Conservation (phyloP, 2,888 invertebrate species). For the Hydroisotoma schaefferi region DNA sequence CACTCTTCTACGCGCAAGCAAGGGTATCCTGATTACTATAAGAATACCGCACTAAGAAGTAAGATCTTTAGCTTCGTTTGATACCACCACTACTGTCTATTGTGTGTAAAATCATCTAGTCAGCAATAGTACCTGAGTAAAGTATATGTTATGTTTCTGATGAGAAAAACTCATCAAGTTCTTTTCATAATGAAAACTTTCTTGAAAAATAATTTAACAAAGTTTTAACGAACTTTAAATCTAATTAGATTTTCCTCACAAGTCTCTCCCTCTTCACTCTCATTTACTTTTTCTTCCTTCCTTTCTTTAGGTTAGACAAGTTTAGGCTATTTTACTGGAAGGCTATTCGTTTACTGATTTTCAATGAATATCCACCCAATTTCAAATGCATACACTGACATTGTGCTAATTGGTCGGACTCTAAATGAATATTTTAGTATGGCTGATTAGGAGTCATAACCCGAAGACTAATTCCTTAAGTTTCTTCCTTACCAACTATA, state of each 20-base stretch:
- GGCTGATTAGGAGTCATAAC: conserved; percentile 15
- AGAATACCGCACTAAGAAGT: too few species aligned
- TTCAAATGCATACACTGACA: conserved; percentile 39
- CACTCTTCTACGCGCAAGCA: too few species aligned
- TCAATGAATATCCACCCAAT: conserved; percentile 48
- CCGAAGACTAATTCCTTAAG: background rate
- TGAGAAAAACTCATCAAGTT: conserved; percentile 49
- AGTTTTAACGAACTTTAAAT: conserved; percentile 49
- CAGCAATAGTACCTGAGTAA: too few species aligned
- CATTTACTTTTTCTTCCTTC: conserved; percentile 11
- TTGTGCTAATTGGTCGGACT: background rate
- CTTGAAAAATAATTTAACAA: conserved; percentile 49
- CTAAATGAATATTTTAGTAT: background rate
- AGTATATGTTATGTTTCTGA: conserved; percentile 49
- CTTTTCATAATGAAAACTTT: conserved; percentile 50
- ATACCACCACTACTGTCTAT: background rate
- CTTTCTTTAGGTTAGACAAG: background rate
- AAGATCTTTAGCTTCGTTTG: too few species aligned
- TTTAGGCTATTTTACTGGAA: conserved; percentile 21
- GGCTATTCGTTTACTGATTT: conserved; percentile 47
- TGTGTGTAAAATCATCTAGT: conserved; percentile 2
- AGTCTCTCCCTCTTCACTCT: conserved; percentile 22
- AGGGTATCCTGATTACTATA: too few species aligned
- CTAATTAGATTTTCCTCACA: conserved; percentile 49
- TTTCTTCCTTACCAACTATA: background rate